These are phyloP conservation scores for Pteria penguin DNA, from an alignment of 2,888 invertebrate genomes.

Conservation along the genomic window DNA sequence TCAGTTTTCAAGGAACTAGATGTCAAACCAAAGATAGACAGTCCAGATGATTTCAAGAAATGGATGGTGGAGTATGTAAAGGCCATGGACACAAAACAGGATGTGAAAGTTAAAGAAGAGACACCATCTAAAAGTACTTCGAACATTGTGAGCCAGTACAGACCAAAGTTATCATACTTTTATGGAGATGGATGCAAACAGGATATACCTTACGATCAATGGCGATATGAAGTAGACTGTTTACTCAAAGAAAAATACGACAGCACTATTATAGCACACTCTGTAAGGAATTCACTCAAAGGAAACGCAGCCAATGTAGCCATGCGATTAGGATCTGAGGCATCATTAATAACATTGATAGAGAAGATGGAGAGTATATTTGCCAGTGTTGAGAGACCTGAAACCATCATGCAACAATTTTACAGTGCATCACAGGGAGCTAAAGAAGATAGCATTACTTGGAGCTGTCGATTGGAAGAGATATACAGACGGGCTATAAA, in stretches of 20 bases:
- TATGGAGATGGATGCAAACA: conserved; percentile 7
- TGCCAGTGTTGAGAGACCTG: neutral
- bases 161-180: conserved; percentile 4
- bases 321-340: conserved; percentile 4
- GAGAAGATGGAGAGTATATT: conserved; percentile 1
- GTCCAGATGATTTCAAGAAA: neutral
- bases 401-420: neutral
- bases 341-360: neutral
- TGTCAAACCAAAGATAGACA: neutral
- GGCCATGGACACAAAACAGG: neutral
- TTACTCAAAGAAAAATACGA: neutral
- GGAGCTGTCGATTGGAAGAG: conserved; percentile 5
- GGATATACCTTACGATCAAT: neutral
- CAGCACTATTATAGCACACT: neutral
- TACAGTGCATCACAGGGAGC: conserved; percentile 3
- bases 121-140: neutral
- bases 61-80: conserved; percentile 5
- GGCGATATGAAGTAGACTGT: conserved; percentile 12
- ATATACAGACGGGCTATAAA: neutral
- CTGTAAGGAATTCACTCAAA: neutral
- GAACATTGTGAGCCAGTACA: neutral
- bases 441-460: neutral
- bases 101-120: neutral
- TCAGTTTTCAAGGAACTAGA: neutral
- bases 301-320: conserved; percentile 5